Evolutionary conservation across 1,140 invertebrate species (phyloP), one percentile per base, ranked within the genome.

Genomic region (Thalassaphorura encarpata): DNA sequence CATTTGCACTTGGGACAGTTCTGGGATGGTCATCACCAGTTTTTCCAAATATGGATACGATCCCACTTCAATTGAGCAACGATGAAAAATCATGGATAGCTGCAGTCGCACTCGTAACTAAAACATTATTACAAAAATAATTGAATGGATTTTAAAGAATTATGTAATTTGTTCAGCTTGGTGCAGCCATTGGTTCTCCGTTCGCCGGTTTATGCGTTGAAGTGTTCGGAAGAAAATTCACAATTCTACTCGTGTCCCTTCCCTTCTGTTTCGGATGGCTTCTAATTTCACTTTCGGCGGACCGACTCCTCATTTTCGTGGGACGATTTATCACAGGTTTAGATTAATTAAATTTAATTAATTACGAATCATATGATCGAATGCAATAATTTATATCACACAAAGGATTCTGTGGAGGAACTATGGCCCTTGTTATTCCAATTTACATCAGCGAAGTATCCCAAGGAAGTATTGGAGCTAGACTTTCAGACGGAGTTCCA

Each of bases 201-300:
- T 18, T 50, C 11, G 19, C 33, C n/a, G 48, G 48, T 1, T 24
- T 45, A 19, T 18, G 15, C 19, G 28, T 61, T 28, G 39, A 47
- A 16, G 36, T 36, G 50, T 72, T 83, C 43, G 89, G 89, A 0
- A 74, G 87, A 13, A 89, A 85, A 72, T 76, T 72, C 69, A 79
- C 83, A 0, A 72, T 92, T 1, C 64, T 86, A 1, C 67, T 75
- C 3, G 78, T 80, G 2, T 71, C 77, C 0, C 36, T 83, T 1
- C 86, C 87, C 1, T 83, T 84, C 42, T 67, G 83, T 1, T 36
- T 82, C 4, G 83, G 86, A 3, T 91, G 85, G 76, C 67, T 81
- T 1, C 62, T 87, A 1, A 76, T 84, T 23, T 78, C 77, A 5
- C 69, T 77, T 0, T 78, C 78, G 2, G 64, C 71, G 16, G 75